Percentiles rank a stretch among this genome's conserved stretches.
Conservation (phyloP, 1,140 invertebrate genomes). For the Lepidurus apus region DNA sequence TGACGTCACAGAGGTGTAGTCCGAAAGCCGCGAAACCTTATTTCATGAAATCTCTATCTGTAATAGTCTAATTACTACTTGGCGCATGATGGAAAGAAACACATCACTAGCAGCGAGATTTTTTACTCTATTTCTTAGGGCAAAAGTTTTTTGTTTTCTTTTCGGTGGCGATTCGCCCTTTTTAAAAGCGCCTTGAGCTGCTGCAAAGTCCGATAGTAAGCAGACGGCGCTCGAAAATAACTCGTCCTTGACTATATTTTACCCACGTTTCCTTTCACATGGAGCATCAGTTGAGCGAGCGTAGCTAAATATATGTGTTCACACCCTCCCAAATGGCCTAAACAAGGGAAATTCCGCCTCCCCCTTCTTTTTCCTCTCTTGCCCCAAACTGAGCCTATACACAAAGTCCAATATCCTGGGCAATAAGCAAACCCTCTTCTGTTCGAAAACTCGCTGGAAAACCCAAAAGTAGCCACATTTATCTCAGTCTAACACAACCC, state of each 20-base stretch:
- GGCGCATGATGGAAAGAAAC: too few species aligned
- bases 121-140: background rate
- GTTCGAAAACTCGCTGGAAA: background rate
- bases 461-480: background rate
- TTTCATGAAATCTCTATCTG: too few species aligned
- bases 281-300: background rate
- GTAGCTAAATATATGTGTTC: conserved; percentile 5
- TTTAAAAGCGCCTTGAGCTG: background rate
- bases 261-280: background rate
- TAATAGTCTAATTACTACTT: too few species aligned
- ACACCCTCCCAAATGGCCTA: background rate
- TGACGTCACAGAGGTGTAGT: too few species aligned
- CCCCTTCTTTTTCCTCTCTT: background rate
- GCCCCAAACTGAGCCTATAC: background rate
- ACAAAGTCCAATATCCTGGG: background rate
- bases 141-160: background rate
- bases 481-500: conserved; percentile 8
- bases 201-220: background rate
- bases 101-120: too few species aligned
- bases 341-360: background rate
- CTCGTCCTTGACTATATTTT: conserved; percentile 14
- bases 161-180: background rate
- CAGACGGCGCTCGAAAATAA: background rate
- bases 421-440: background rate
- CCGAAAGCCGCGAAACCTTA: too few species aligned